These are phyloP conservation scores for Dicycla oo DNA, from an alignment of 2,888 invertebrate genomes.

Conservation along the genomic window DNA sequence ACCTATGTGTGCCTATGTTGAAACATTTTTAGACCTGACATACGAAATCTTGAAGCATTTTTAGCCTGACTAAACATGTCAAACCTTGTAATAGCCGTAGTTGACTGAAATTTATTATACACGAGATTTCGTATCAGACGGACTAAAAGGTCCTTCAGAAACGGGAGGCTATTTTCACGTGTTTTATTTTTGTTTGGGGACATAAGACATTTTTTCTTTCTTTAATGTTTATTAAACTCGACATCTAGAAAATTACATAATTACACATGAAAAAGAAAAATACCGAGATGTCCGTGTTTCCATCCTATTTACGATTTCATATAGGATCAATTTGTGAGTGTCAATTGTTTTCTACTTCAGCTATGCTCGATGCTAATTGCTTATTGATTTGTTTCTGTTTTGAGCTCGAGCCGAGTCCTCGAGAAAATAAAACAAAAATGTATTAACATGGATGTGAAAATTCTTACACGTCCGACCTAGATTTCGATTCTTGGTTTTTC, in stretches of 20 bases:
- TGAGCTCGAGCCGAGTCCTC: not conserved
- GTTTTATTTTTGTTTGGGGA: not conserved
- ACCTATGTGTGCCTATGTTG: no score
- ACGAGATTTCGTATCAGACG: not conserved
- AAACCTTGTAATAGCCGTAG: no score
- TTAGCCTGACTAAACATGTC: not conserved
- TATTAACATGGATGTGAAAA: not conserved
- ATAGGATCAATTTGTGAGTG: slow-evolving; percentile 40
- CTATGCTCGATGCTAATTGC: slow-evolving; percentile 42
- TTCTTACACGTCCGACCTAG: not conserved
- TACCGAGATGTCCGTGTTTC: not conserved
- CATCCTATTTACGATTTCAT: slow-evolving; percentile 35
- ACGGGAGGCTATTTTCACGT: not conserved
- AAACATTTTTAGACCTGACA: not conserved
- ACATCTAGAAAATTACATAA: slow-evolving; percentile 35
- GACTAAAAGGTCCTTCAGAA: not conserved
- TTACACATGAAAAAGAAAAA: slow-evolving; percentile 36
- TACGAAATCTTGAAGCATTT: not conserved
- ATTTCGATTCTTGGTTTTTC: not conserved
- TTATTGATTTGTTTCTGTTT: slow-evolving; percentile 50
- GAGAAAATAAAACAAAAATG: slow-evolving; percentile 17
- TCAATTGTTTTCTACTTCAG: slow-evolving; percentile 41
- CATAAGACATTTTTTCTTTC: slow-evolving; percentile 12
- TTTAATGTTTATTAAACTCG: slow-evolving; percentile 6
- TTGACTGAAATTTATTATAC: no score